Evolutionary conservation across 2,113 vertebrate genomes (phyloP), one percentile per base, ranked within the genome.

Genomic region (Entomyzon cyanotis): DNA sequence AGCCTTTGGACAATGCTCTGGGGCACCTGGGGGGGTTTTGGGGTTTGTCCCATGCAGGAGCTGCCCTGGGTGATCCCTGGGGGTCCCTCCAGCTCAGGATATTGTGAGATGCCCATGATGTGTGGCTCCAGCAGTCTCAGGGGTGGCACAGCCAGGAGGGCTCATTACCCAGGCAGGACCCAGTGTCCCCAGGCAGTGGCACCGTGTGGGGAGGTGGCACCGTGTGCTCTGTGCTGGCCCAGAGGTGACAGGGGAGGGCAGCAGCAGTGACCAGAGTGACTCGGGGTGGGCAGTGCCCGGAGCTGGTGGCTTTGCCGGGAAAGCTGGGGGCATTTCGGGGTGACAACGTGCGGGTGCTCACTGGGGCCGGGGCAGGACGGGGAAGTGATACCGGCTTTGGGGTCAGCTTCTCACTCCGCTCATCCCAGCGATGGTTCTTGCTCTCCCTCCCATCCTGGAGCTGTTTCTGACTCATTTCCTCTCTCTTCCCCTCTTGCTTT

Each of bases 401-500:
- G 80, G 80, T 90, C 88, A 92, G 30, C 21, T 39, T 65, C 85
- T 92, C 25, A 41, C 15, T 56, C 68, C 78, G 53, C 73, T 49
- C 60, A 67, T 90, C 83, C 8, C 2, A 84, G 87, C 1, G 5
- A 9, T 0, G 4, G 64, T 71, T 97, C 93, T 75, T 93, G 63
- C 71, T 78, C 41, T 70, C 88, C 64, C 62, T 78, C 58, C 65
- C 73, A 70, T 39, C 60, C 86, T 33, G 41, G 64, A 87, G 90
- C 88, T 96, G 23, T 64, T 77, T 92, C 90, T 60, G 76, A 71
- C 78, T 78, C 53, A 79, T 96, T 95, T 81, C 53, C 92, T 89
- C 67, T 83, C 88, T 87, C 80, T 74, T 93, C 81, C 52, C 33
- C 49, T 94, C 83, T 96, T 90, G 86, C 88, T 94, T 63, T 92